Evolutionary conservation across 1,140 invertebrate genomes (phyloP), one percentile per base, ranked within the genome.

Genomic region (Zaprionus lachaisei): DNA sequence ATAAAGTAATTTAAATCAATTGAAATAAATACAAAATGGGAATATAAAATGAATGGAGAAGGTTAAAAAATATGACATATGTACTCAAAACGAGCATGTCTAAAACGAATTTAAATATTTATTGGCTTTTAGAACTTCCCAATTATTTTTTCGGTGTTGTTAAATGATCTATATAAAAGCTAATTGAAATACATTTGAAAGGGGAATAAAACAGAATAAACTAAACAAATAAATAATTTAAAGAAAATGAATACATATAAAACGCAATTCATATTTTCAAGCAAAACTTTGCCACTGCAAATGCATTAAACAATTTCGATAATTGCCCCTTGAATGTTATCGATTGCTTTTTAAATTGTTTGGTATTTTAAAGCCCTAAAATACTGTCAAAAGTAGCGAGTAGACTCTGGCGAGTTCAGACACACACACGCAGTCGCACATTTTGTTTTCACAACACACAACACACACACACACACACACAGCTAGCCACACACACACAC

Each of bases 381-480:
- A 22, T 37, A 64, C 5, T 20, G 31, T 49, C 5, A 41, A 70
- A 63, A 70, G 17, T 41, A 63, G 22, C 72, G 72, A 75, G 58
- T 70, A 17, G 1, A 55, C 9, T 58, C 4, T 31, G 61, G 22
- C 66, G 72, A 71, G 61, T 31, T 14, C 34, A n/a, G 37, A 22
- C 41, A 49, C 41, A 37, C 31, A 15, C n/a, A 58, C 17, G 12
- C 17, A 28, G 22, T 34, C 28, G n/a, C 20, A 66, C 20, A 62
- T 22, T 73, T 56, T 63, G 72, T 69, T 73, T 73, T 73, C 64
- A 73, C 64, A 73, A 73, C 71, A 73, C 72, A 70, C 44, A 72
- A 9, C 31, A 7, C 14, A 17, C 34, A 41, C 14, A 37, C 66
- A 17, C 63, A 31, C 5, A 17, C 34, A 41, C 14, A 37, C 66